Conservation (phyloP, 2,113 vertebrate genomes). For the Eulemur rufifrons region DNA sequence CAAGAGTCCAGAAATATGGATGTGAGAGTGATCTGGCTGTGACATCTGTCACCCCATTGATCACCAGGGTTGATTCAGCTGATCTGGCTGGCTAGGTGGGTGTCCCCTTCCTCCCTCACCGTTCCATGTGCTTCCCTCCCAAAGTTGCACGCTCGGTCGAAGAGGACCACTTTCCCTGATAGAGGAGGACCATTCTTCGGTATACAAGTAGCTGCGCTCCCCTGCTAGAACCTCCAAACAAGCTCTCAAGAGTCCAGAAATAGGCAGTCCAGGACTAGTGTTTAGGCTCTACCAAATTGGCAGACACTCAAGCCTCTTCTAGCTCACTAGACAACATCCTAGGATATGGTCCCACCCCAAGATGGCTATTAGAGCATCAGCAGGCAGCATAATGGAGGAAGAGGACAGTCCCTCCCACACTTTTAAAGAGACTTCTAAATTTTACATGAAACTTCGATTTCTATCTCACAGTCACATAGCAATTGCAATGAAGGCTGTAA, state of each 20-base stretch:
- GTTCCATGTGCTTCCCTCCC: too few species aligned
- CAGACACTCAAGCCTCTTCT: not conserved
- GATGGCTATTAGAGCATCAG: not conserved
- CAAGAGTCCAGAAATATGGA: not conserved
- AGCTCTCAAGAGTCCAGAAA: not conserved
- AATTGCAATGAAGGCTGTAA: not conserved
- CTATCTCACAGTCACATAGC: not conserved
- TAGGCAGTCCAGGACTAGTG: not conserved
- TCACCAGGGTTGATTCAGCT: too few species aligned
- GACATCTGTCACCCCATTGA: too few species aligned
- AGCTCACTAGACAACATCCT: not conserved
- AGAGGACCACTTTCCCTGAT: too few species aligned
- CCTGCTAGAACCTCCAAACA: too few species aligned
- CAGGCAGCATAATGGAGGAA: not conserved
- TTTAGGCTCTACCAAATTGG: not conserved
- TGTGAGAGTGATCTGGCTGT: too few species aligned
- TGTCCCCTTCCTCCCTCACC: too few species aligned
- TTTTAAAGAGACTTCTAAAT: not conserved
- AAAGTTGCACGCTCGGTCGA: too few species aligned
- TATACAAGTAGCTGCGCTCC: too few species aligned
- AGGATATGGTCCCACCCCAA: not conserved
- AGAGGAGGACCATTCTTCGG: too few species aligned
- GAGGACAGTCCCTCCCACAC: not conserved
- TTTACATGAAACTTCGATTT: conserved; percentile 5
- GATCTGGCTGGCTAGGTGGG: too few species aligned